Percentiles rank a stretch among this genome's conserved stretches.
Evolutionary conservation across 2,888 invertebrate species (phyloP).

Genomic region (Plagodis dolabraria): DNA sequence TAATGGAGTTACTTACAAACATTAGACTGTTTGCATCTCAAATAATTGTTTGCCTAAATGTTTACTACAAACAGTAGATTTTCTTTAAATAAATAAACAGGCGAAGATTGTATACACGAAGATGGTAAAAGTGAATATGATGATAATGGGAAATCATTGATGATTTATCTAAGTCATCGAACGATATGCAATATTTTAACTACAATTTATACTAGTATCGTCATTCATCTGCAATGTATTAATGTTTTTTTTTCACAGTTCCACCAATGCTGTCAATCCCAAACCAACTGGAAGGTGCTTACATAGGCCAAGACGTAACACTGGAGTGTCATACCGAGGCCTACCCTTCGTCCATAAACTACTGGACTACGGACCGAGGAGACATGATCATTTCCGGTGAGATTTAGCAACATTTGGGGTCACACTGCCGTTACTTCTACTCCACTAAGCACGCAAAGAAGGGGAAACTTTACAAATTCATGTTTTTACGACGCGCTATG

Average conservation of each 20-base stretch:
- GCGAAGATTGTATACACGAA: too few relatives aligned
- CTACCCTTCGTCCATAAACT: constrained; percentile 96
- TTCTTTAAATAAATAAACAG: too few relatives aligned
- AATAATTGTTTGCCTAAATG: too few relatives aligned
- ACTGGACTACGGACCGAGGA: constrained; percentile 96
- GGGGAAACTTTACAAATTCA: constrained; percentile 45
- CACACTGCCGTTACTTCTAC: constrained; percentile 39
- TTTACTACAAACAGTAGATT: too few relatives aligned
- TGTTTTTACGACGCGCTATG: constrained; percentile 44
- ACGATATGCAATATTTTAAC: too few relatives aligned
- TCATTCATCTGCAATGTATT: background rate
- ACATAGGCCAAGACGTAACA: constrained; percentile 94
- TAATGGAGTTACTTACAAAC: too few relatives aligned
- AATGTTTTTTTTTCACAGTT: constrained; percentile 82
- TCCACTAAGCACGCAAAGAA: constrained; percentile 42
- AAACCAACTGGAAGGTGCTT: constrained; percentile 96
- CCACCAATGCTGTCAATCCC: constrained; percentile 97
- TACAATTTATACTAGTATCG: too few relatives aligned
- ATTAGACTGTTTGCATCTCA: too few relatives aligned
- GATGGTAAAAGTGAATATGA: too few relatives aligned
- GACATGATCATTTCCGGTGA: constrained; percentile 97
- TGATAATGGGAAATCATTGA: too few relatives aligned
- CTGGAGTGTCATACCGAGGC: constrained; percentile 96
- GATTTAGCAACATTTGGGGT: constrained; percentile 51
- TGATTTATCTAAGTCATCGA: too few relatives aligned